Evolutionary conservation across 2,888 invertebrate species (phyloP).

Genomic region (Diaphora mendica): DNA sequence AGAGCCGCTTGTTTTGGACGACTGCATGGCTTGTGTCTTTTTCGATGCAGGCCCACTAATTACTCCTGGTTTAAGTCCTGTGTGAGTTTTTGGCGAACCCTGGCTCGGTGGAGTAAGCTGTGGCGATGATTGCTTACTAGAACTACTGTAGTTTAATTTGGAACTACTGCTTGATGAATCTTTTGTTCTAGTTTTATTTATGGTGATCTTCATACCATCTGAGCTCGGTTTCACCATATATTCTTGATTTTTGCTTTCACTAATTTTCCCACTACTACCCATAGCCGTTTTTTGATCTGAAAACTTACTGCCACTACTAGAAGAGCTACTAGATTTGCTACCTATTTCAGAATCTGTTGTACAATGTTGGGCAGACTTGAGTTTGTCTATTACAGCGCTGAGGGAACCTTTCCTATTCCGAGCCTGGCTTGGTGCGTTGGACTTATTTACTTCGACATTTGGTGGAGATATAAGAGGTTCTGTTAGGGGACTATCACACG

Average conservation of each 20-base stretch:
- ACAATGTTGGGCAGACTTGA: conserved; percentile 91
- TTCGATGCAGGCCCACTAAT: conserved; percentile 95
- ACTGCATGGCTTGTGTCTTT: conserved; percentile 89
- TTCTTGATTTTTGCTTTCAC: conserved; percentile 90
- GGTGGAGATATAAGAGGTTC: conserved; percentile 82
- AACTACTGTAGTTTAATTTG: conserved; percentile 77
- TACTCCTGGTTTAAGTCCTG: conserved; percentile 94
- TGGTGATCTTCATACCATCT: conserved; percentile 96
- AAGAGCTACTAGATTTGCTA: conserved; percentile 79
- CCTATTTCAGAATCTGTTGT: conserved; percentile 83
- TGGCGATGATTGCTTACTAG: conserved; percentile 80
- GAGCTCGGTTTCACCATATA: conserved; percentile 96
- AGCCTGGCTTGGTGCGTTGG: conserved; percentile 87
- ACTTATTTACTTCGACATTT: conserved; percentile 87
- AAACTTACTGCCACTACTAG: conserved; percentile 76
- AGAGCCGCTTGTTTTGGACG: conserved; percentile 75
- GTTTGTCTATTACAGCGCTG: conserved; percentile 95
- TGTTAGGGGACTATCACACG: conserved; percentile 80
- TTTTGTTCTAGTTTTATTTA: conserved; percentile 94
- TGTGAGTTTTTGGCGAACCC: conserved; percentile 92
- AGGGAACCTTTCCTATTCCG: conserved; percentile 91
- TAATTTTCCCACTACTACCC: conserved; percentile 73
- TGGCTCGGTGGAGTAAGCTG: conserved; percentile 84
- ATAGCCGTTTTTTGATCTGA: conserved; percentile 81
- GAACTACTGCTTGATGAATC: conserved; percentile 86